Percentiles rank a stretch among this genome's conserved stretches.
Evolutionary conservation across 2,797 vertebrate genomes (phyloP).

Genomic region (Anguilla anguilla): DNA sequence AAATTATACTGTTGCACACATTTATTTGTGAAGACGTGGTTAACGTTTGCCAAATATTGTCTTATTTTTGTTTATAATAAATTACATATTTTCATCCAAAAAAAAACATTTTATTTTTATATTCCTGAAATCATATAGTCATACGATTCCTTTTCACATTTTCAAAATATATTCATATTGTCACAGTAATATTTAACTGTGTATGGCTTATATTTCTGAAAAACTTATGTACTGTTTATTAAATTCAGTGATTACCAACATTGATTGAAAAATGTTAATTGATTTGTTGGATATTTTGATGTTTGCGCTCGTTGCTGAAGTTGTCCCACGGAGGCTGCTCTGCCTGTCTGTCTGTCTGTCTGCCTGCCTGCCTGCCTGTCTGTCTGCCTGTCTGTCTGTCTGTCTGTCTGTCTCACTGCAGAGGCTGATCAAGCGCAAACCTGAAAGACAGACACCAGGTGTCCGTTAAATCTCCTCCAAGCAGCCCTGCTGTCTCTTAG

Average conservation of each 20-base stretch:
- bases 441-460: not conserved
- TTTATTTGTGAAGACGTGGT: not conserved
- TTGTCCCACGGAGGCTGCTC: not conserved
- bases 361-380: not conserved
- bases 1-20: not conserved
- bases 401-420: not conserved
- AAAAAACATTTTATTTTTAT: not conserved
- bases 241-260: not conserved
- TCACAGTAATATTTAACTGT: not conserved
- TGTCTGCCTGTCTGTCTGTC: too few relatives aligned
- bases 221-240: not conserved
- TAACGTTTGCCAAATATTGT: not conserved
- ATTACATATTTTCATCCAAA: not conserved
- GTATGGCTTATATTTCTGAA: not conserved
- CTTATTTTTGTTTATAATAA: not conserved
- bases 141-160: not conserved
- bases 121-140: conserved; percentile 6
- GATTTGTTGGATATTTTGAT: not conserved
- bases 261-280: not conserved
- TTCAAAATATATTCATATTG: not conserved
- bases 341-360: too few relatives aligned
- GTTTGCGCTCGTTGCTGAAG: not conserved
- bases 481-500: not conserved
- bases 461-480: not conserved
- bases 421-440: conserved; percentile 1